Evolutionary conservation across 2,797 vertebrate genomes (phyloP), one percentile per base, ranked within the genome.

Genomic region (Sitta carolinensis): DNA sequence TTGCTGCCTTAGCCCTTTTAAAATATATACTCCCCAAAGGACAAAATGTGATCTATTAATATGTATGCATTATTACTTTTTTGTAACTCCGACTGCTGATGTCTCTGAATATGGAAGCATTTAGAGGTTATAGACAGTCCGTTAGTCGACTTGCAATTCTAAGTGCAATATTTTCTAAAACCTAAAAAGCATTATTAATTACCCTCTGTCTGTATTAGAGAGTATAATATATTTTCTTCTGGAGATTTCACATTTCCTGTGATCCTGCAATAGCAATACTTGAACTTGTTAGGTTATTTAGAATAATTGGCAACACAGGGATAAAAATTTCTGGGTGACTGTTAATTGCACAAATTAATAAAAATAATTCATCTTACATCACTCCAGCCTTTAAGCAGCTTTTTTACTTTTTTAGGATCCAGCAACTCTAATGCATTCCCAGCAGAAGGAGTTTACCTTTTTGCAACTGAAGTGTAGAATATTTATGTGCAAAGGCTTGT

Each of bases 131-230:
- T 94, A 93, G 96, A 97, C 42, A 27, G 95, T 87, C 92, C 8
- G 81, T 95, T 93, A 90, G 95, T 96, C 72, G 84, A 96, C 97
- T 97, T 96, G 96, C 89, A 94, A 92, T 97, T 98, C 95, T 97
- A 96, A 98, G 94, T 95, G 96, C 94, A 97, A 95, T 97, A 96
- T 98, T 97, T 98, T 97, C 95, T 96, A 91, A 95, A 97, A 95
- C 90, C 91, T 97, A 97, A 98, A 98, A 97, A 97, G 97, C 97
- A 96, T 79, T 97, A 97, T 97, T 98, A 98, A 98, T 98, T 98
- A 96, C 94, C 62, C 96, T 96, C 93, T 95, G 92, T 97, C 93
- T 96, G 59, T 81, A 94, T 91, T 73, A 94, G 90, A 86, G 79
- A 68, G 82, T 91, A 87, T 94, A 93, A 86, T 82, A 70, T 94